Conservation (phyloP, 2,113 vertebrate species). For the Ameiurus melas region DNA sequence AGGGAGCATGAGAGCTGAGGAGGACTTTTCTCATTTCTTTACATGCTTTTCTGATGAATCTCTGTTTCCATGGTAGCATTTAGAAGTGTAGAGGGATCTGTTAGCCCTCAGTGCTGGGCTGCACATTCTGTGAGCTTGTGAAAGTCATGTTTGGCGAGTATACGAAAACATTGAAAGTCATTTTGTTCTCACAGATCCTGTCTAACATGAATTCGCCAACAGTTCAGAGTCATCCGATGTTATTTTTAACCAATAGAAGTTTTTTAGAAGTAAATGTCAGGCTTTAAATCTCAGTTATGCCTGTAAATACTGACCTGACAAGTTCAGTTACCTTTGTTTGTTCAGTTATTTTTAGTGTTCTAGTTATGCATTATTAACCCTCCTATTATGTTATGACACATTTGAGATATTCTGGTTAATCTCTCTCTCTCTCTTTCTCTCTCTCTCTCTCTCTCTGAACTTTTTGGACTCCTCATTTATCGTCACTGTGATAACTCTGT, state of each 20-base stretch:
- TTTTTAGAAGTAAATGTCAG: neutral
- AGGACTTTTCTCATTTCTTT: slow-evolving; percentile 70
- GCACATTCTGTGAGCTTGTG: neutral
- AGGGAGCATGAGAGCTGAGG: neutral
- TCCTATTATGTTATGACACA: too few relatives aligned
- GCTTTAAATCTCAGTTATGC: neutral
- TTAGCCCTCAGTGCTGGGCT: neutral
- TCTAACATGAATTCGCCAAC: neutral
- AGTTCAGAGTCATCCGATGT: neutral
- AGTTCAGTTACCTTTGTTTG: neutral
- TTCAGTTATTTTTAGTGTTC: neutral
- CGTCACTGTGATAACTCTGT: too few relatives aligned
- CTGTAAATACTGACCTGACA: neutral
- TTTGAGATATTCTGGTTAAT: too few relatives aligned
- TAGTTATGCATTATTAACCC: neutral
- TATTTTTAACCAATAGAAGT: too few relatives aligned
- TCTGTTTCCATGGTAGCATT: slow-evolving; percentile 3
- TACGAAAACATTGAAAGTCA: neutral
- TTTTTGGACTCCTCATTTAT: too few relatives aligned
- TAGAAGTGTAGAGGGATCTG: neutral
- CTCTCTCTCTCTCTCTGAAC: too few relatives aligned
- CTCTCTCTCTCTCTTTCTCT: too few relatives aligned
- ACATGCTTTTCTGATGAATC: neutral
- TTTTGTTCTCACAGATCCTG: neutral
- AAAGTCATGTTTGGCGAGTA: neutral